Base-by-base conservation (phyloP, 1,140 invertebrate species). In the Littorina saxatilis region DNA sequence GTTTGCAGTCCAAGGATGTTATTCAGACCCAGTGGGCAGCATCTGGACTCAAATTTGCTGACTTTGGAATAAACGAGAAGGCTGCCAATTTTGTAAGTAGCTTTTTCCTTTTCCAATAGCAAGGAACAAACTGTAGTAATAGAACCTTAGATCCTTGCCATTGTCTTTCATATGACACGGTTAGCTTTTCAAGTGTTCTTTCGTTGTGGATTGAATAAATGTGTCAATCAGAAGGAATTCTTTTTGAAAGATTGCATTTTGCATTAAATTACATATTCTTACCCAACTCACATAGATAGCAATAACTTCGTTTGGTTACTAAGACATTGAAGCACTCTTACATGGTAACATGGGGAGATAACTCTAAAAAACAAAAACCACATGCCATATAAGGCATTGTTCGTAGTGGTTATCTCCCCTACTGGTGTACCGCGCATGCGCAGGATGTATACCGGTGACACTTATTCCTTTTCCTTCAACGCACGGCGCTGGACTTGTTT, bases 1-100 rank as follows among this genome's bases (percentile, higher is more conserved):
- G 5, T 5, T 27, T 40, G 37, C 78, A 77, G 58, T n/a, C 27
- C 17, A 37, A 79, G 40, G 61, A 55, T 9, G 13, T 32, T 29
- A 70, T 80, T 73, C 79, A 79, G 78, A 78, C 55, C 75, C 80
- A 84, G 80, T 80, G 79, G 81, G 68, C 73, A 79, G 74, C 72
- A 52, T 27, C 83, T 84, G 73, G 83, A 39, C 55, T 70, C 35
- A 32, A 40, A 29, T 70, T 52, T 32, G 29, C 74, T 61, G 80
- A 55, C 75, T 81, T 81, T 81, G 80, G 63, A 74, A 35, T 81
- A 81, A 52, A 17, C 20, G 72, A 50, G 2, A 50, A n/a, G n/a
- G n/a, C n/a, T n/a, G n/a, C n/a, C n/a, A n/a, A n/a, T n/a, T n/a
- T 13, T 50, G 72, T 50, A 50, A 29, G 27, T 50, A 50, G 20